These are phyloP conservation scores for Apodemia mormo DNA, from an alignment of 2,888 invertebrate genomes.

Conservation along the genomic window DNA sequence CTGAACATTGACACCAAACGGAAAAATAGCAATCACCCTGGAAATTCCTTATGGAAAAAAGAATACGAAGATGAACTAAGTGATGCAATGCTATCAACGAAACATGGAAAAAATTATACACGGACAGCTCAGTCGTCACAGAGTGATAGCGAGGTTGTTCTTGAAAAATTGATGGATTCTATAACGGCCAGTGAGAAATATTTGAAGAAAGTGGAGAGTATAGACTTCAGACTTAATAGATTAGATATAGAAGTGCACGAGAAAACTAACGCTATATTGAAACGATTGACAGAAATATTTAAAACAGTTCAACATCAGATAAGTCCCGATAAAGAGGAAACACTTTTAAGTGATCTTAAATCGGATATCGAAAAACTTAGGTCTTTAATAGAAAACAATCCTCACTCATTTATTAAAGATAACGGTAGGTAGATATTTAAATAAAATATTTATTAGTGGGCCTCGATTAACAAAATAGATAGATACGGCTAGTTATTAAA, in stretches of 20 bases:
- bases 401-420: slow-evolving; percentile 18
- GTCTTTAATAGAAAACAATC: slow-evolving; percentile 46
- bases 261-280: slow-evolving; percentile 64
- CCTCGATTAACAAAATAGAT: no score
- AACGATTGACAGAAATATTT: slow-evolving; percentile 54
- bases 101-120: slow-evolving; percentile 54
- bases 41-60: slow-evolving; percentile 66
- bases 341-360: slow-evolving; percentile 49
- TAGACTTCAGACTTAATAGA: slow-evolving; percentile 68
- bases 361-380: slow-evolving; percentile 54
- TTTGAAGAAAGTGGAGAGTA: slow-evolving; percentile 71
- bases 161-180: slow-evolving; percentile 68
- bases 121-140: slow-evolving; percentile 47
- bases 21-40: slow-evolving; percentile 48
- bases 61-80: slow-evolving; percentile 68
- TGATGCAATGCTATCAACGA: slow-evolving; percentile 58
- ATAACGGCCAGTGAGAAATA: slow-evolving; percentile 71
- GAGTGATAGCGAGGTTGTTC: slow-evolving; percentile 61
- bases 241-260: slow-evolving; percentile 73
- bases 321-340: slow-evolving; percentile 49
- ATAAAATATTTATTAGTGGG: no score
- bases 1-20: slow-evolving; percentile 47
- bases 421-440: neutral
- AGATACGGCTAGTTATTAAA: no score
- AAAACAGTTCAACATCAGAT: slow-evolving; percentile 44